Conservation (phyloP, 1,140 invertebrate species). For the Artemia franciscana region DNA sequence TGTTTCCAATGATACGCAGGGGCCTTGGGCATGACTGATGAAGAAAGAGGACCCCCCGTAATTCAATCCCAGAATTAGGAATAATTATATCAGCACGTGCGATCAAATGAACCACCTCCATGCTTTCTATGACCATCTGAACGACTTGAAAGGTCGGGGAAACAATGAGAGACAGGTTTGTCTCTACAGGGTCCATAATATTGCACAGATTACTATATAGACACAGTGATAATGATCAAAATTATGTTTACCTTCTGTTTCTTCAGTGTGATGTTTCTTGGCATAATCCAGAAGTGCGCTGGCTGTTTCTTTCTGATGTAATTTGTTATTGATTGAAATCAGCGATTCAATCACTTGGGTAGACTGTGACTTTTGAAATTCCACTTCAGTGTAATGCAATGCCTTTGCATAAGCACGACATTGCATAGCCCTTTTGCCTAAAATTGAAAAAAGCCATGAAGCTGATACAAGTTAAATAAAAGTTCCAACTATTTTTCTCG, state of each 20-base stretch:
- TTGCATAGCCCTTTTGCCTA: conserved; percentile 52
- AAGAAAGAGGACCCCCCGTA: too few species aligned
- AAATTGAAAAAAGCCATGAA: neutral
- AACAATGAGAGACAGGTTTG: too few species aligned
- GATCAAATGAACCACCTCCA: too few species aligned
- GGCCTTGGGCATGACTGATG: too few species aligned
- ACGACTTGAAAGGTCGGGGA: too few species aligned
- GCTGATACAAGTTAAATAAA: neutral
- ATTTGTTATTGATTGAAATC: conserved; percentile 94
- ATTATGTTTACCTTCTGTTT: conserved; percentile 34
- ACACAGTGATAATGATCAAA: too few species aligned
- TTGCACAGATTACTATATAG: too few species aligned
- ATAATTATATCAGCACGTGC: too few species aligned
- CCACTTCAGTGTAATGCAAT: conserved; percentile 93
- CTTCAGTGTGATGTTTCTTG: conserved; percentile 44
- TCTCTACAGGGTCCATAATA: too few species aligned
- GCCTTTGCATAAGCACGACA: conserved; percentile 78
- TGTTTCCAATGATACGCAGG: too few species aligned
- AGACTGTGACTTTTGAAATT: conserved; percentile 48
- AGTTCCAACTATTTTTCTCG: neutral
- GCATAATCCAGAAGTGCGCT: conserved; percentile 68
- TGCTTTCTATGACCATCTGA: too few species aligned
- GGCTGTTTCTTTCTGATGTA: conserved; percentile 93
- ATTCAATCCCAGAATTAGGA: too few species aligned
- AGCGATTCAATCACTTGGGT: conserved; percentile 71